Evolutionary conservation across 2,888 invertebrate genomes (phyloP).

Genomic region (Drosophila prostipennis): DNA sequence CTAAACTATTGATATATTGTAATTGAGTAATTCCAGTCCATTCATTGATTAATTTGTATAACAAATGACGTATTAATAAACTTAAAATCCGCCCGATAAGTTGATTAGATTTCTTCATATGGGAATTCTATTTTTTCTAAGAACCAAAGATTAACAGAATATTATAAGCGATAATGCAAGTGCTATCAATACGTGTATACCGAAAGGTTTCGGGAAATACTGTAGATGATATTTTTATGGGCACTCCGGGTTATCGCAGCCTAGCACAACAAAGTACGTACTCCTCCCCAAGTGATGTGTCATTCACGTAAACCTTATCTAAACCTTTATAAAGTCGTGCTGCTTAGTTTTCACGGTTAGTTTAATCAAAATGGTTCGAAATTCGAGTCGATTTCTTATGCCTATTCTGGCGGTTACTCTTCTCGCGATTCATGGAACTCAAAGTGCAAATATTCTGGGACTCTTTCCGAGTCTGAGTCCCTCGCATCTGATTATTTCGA

Average conservation of each 20-base stretch:
- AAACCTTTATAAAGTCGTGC: background rate
- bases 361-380: constrained; percentile 49
- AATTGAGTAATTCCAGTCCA: no score
- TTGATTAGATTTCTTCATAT: background rate
- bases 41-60: background rate
- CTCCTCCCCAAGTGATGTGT: background rate
- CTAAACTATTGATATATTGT: no score
- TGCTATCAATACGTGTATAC: constrained; percentile 8
- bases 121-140: background rate
- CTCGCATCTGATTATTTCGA: constrained; percentile 81
- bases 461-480: constrained; percentile 77
- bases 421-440: constrained; percentile 2
- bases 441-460: constrained; percentile 77
- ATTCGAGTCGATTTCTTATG: constrained; percentile 18
- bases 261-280: constrained; percentile 3
- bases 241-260: background rate
- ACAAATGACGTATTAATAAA: background rate
- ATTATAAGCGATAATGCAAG: constrained; percentile 1
- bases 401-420: constrained; percentile 1
- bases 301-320: background rate
- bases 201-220: constrained; percentile 4
- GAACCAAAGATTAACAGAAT: background rate
- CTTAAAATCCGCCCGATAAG: background rate
- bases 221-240: constrained; percentile 1
- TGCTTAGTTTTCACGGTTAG: background rate